Conservation (phyloP, 2,797 vertebrate species). For the Eleutherodactylus coqui region DNA sequence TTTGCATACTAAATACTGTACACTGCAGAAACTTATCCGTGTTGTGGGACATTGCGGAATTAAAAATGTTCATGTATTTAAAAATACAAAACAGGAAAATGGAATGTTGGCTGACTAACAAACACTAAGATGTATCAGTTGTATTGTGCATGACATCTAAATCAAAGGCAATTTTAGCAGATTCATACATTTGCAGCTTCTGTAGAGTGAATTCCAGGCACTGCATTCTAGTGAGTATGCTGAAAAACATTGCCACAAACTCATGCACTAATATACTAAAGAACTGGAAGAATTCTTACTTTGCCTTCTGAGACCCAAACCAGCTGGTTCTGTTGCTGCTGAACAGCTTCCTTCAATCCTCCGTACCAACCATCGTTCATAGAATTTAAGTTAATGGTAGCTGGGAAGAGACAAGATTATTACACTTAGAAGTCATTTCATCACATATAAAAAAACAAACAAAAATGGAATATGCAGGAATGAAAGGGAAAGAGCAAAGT, state of each 20-base stretch:
- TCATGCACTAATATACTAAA: slow-evolving; percentile 53
- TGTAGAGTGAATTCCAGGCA: slow-evolving; percentile 60
- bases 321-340: slow-evolving; percentile 97
- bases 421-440: neutral
- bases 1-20: neutral
- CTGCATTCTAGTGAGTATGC: slow-evolving; percentile 63
- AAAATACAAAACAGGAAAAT: neutral
- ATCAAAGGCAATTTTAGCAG: slow-evolving; percentile 60
- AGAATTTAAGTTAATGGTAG: slow-evolving; percentile 97
- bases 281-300: slow-evolving; percentile 76
- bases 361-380: slow-evolving; percentile 99
- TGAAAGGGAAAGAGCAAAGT: neutral
- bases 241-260: slow-evolving; percentile 62
- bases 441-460: no score
- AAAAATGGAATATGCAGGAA: neutral
- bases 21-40: neutral
- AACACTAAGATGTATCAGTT: slow-evolving; percentile 31
- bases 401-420: slow-evolving; percentile 74
- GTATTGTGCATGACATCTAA: slow-evolving; percentile 60
- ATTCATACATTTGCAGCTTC: slow-evolving; percentile 57
- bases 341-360: slow-evolving; percentile 92
- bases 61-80: neutral
- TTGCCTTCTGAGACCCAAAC: slow-evolving; percentile 99
- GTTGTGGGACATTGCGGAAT: neutral
- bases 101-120: neutral